Base-by-base conservation (phyloP, 2,113 vertebrate genomes). In the Marmota monax region DNA sequence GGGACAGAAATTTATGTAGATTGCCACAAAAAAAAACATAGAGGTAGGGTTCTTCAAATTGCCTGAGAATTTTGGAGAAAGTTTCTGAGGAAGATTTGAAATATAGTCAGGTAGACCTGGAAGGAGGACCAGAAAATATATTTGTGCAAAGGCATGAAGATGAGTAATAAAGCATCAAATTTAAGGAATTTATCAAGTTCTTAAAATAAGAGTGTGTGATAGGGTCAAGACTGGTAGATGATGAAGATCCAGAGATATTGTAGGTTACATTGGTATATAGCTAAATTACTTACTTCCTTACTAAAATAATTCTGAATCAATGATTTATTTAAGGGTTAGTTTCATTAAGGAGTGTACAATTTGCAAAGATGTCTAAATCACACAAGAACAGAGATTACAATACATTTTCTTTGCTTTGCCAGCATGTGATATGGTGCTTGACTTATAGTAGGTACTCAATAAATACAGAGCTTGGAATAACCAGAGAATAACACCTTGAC, bases 241-340 rank as follows among this genome's bases (percentile, higher is more conserved):
- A 32, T 18, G 23, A 42, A 82, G n/a, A 86, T 12, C 4, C 39
- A 56, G 56, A 82, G 45, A 22, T 86, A 56, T 37, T 94, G 10
- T 83, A 83, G 13, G 11, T 56, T 27, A 86, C 80, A 51, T 61
- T 79, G 23, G 17, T 85, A 83, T 42, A 74, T 1, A 94, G 22
- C 48, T 5, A 70, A 94, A 51, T 63, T 94, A 42, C 69, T 70
- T 79, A 80, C 7, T 34, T 78, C 48, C 65, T 73, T 95, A 88
- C 58, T 78, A 56, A 90, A 92, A 88, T 7, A 84, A 74, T 82
- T 70, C 72, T 39, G 42, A 88, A 39, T 95, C 56, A 88, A 37
- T 7, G 56, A 12, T 76, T 95, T 84, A 9, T 34, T 73, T 25
- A 67, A 74, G 86, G 84, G 58, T 90, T 67, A 85, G 7, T 84